Conservation (phyloP, 2,888 invertebrate genomes). For the Notodonta ziczac region DNA sequence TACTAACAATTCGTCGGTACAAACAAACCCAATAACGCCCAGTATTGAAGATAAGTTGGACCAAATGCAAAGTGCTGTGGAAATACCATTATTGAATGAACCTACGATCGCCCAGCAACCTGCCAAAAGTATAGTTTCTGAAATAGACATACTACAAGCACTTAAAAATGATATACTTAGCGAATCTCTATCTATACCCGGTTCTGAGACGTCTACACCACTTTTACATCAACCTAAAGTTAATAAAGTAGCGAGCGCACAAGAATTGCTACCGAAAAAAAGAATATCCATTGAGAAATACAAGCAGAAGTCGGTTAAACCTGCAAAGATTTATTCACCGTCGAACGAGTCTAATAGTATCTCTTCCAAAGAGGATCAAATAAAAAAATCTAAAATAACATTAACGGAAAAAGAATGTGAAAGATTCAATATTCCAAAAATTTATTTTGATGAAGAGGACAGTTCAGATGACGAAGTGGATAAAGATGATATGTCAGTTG, state of each 20-base stretch:
- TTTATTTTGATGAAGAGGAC: conserved; percentile 53
- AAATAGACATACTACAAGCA: conserved; percentile 79
- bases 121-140: conserved; percentile 59
- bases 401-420: conserved; percentile 80
- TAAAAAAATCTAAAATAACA: conserved; percentile 70
- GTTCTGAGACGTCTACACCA: conserved; percentile 59
- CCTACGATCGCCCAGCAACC: conserved; percentile 42
- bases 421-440: conserved; percentile 70
- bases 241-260: conserved; percentile 65
- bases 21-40: too few species aligned
- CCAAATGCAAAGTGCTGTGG: conserved; percentile 33
- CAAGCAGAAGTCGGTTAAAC: conserved; percentile 62
- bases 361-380: conserved; percentile 48
- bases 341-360: conserved; percentile 29
- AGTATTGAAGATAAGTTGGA: conserved; percentile 28
- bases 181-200: conserved; percentile 59
- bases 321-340: conserved; percentile 36
- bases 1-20: neutral
- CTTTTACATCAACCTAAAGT: conserved; percentile 74
- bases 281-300: conserved; percentile 80
- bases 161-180: conserved; percentile 77
- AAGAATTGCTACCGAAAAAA: conserved; percentile 66
- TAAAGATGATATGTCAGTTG: conserved; percentile 36
- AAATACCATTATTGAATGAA: conserved; percentile 69
- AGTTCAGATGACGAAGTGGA: conserved; percentile 61